Base-by-base conservation (phyloP, 1,140 invertebrate genomes). In the Drosophila lowei region DNA sequence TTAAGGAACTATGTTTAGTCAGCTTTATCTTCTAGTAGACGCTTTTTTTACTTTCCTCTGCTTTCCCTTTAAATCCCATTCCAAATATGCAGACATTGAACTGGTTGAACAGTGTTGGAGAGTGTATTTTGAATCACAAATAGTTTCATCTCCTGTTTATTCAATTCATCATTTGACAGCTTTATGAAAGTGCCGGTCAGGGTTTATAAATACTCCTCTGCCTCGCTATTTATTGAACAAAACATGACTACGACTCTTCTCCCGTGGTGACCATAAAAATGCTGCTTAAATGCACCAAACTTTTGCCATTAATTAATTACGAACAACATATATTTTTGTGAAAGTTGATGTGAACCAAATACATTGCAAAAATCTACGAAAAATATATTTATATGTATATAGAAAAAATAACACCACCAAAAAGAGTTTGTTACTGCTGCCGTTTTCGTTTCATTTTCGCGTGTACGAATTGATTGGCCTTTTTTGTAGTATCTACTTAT, bases 401-500 rank as follows among this genome's bases (percentile, higher is more conserved):
- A 64, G 30, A 64, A 52, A 61, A 64, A 66, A 56, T 58, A 56
- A 66, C 58, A 72, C 30, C 52, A 61, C 59, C 61, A 60, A 68
- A 60, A 60, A 77, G 48, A 63, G 67, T 83, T 77, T 68, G 67
- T 80, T 72, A 62, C 57, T 54, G 49, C 28, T 67, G 55, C 61
- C 77, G 57, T 80, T 84, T 84, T 86, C 77, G 59, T 65, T 84
- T 83, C 48, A 72, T 85, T 84, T 84, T 85, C 80, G 73, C 73
- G 70, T 85, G 73, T 77, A 64, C 48, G 64, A 52, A 71, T 77
- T 85, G 83, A 77, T 86, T 85, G 68, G 61, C 55, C 52, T 71
- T 72, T 68, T 62, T 54, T 43, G 49, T 57, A 42, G 23, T 25
- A 25, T 25, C 23, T 25, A 4, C 5, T 25, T 75, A 47, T 72